phyloP scores from a whole-genome alignment of 2,113 vertebrate genomes.

The Anarrhichthys ocellatus region DNA sequence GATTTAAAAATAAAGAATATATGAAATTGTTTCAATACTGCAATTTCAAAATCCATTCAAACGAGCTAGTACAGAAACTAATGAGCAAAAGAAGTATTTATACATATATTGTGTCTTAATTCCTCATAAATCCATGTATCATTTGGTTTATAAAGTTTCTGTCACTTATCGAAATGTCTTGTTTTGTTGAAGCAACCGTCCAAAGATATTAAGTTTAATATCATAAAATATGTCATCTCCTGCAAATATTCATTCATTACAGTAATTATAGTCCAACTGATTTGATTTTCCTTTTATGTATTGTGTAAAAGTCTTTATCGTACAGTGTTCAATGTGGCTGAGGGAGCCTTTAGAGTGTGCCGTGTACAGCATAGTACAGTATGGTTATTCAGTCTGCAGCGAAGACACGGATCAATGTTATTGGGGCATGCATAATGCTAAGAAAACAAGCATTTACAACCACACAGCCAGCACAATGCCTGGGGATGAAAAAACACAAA shows the following conservation, averaged over 20 bases:
- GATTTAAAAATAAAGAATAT: neutral
- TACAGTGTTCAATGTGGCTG: neutral
- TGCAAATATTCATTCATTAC: neutral
- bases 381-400: conserved; percentile 4
- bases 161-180: neutral
- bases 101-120: neutral
- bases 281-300: neutral
- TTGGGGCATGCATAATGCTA: conserved; percentile 72
- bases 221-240: no score
- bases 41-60: neutral
- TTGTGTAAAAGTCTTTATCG: neutral
- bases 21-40: neutral
- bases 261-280: neutral
- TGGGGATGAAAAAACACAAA: conserved; percentile 19
- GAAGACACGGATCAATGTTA: conserved; percentile 50
- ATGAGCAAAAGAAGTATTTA: neutral
- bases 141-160: neutral
- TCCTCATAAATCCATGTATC: neutral
- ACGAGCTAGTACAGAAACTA: neutral
- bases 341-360: neutral
- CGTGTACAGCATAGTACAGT: neutral
- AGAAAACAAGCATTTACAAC: conserved; percentile 73
- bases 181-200: neutral
- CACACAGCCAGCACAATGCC: conserved; percentile 20
- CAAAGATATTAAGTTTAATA: neutral